Evolutionary conservation across 2,888 invertebrate species (phyloP), one percentile per base, ranked within the genome.

Genomic region (Pimpla rufipes): DNA sequence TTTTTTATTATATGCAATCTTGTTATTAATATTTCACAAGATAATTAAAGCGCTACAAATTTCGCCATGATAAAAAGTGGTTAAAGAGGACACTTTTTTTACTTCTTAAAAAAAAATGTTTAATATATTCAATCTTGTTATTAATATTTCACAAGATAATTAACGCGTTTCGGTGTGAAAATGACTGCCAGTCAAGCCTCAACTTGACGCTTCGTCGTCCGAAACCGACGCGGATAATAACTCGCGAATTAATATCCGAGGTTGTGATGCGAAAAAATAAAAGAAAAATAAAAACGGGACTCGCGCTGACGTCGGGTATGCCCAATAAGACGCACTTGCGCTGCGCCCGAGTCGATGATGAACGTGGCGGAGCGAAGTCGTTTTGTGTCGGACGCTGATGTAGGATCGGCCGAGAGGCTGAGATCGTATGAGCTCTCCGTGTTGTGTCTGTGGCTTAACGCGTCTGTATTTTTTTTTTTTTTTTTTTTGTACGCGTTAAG

Each of bases 201-300:
- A 29, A 18, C 59, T 45, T 73, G 59, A 59, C 73, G 35, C 73
- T 45, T 59, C 57, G 47, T 59, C 59, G 35, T 29, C n/a, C 35
- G 18, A 40, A n/a, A 29, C 59, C 45, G 5, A 23, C 73, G 59
- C 16, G n/a, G n/a, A 29, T 62, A 62, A 74, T 74, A 62, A 74
- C 74, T 21, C 0, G 37, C 37, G 74, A 62, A 74, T 74, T 74
- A 74, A 74, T 74, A 74, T 74, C 37, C 37, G 35, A 50, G 47
- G 47, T 62, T n/a, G n/a, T n/a, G n/a, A n/a, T n/a, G n/a, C n/a
- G n/a, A n/a, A n/a, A n/a, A n/a, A n/a, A n/a, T n/a, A n/a, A n/a
- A n/a, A n/a, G 21, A 23, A n/a, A 45, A 42, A 55, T 59, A 62
- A 74, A 50, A 50, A 4, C n/a, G 35, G 35, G 37, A 74, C 16